Evolutionary conservation across 1,140 invertebrate species (phyloP), one percentile per base, ranked within the genome.

Genomic region (Caenorhabditis latens): DNA sequence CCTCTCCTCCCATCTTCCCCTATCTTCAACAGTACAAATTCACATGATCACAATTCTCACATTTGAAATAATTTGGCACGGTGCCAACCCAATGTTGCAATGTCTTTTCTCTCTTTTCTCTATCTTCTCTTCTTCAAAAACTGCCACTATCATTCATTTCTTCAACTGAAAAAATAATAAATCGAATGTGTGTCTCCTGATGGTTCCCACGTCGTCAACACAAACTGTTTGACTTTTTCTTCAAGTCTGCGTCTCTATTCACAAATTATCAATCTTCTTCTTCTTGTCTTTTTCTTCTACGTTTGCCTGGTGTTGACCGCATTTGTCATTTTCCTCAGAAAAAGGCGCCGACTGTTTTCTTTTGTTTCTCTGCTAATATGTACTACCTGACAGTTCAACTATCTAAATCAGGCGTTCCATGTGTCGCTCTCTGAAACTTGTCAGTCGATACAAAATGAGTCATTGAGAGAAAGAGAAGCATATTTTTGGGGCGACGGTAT

Each of bases 131-230:
- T 50, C 9, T 50, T 32, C n/a, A 50, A 11, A 67, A 67, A 67
- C 13, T 53, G 50, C 14, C 24, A 32, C 32, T 32, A 32, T 32
- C 32, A 32, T 32, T 32, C 32, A 32, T 32, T 32, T 40, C n/a
- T 7, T 11, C 14, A 79, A 79, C 40, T 4, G 13, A 79, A 79
- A 46, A 79, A 40, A 40, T 79, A 40, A 40, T 19, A 46, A 71
- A 71, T 65, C 24, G 63, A 46, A 71, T 50, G 46, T 50, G 43
- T 43, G 46, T 50, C 71, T 50, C 71, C 13, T 50, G 46, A 79
- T 79, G 71, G 71, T 79, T 79, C 71, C 71, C 71, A 79, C 71
- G 71, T 79, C 71, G 71, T 79, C 71, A 79, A 79, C 71, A 50
- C 46, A 50, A 79, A 79, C 71, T 79, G 71, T 50, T 79, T 79